Conservation (phyloP, 1,140 invertebrate genomes). For the Caenorhabditis inopinata region DNA sequence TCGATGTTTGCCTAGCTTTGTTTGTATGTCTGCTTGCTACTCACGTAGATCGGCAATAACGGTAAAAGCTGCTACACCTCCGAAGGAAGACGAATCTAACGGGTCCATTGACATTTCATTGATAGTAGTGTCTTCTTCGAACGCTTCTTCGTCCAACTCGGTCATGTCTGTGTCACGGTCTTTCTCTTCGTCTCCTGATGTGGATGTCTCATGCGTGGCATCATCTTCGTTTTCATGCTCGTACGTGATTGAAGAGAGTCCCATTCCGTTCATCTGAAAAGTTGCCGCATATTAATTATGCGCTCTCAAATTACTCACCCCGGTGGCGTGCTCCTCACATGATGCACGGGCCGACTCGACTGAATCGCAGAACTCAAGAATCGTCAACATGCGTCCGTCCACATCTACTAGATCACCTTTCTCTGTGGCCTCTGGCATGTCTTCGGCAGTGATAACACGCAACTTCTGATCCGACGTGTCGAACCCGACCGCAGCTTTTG, state of each 20-base stretch:
- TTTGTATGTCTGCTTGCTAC: neutral
- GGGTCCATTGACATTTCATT: neutral
- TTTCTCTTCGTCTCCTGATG: neutral
- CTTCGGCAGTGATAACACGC: neutral
- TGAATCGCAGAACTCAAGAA: slow-evolving; percentile 21
- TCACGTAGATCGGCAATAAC: neutral
- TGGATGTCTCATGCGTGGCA: neutral
- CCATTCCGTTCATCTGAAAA: slow-evolving; percentile 23
- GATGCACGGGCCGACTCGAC: slow-evolving; percentile 4
- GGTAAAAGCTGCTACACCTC: neutral
- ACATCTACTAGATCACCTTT: slow-evolving; percentile 8
- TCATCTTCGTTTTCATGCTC: slow-evolving; percentile 4
- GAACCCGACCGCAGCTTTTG: neutral
- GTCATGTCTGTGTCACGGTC: neutral
- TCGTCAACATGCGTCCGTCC: neutral
- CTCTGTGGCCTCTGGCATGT: neutral
- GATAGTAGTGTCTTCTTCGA: neutral
- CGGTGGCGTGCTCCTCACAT: slow-evolving; percentile 12
- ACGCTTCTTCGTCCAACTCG: neutral
- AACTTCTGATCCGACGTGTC: slow-evolving; percentile 6
- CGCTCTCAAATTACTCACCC: no score
- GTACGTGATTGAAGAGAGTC: slow-evolving; percentile 20
- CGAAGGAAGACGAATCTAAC: neutral
- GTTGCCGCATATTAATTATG: no score
- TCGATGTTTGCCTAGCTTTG: slow-evolving; percentile 3